Base-by-base conservation (phyloP, 1,140 invertebrate genomes). In the Mycetomoellerius zeteki region DNA sequence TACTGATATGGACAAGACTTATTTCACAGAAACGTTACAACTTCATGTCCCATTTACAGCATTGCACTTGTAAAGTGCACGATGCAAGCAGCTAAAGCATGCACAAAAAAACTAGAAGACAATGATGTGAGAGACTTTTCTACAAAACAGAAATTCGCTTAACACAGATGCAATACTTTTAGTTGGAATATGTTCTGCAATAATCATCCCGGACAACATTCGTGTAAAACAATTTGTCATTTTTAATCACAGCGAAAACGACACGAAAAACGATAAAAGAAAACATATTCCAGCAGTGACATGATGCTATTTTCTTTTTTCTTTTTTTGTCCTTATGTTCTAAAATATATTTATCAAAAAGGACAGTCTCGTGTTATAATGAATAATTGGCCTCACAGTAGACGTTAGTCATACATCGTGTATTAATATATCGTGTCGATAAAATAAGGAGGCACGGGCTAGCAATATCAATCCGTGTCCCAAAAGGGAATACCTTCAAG, bases 51-150 rank as follows among this genome's bases (percentile, higher is more conserved):
- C 85, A 69, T 86, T 85, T 86, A 54, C 69, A 75, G 82, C 85
- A 67, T 30, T 76, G 87, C 89, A 91, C 76, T 87, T 62, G 60
- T 78, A 76, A 84, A 86, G 88, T 91, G 89, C 69, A 82, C 16
- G 69, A 91, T 88, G 92, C 91, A 94, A 94, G 92, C 93, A 90
- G 89, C 94, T 93, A 93, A 92, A 88, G 60, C 94, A 93, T 94
- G 94, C 94, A 92, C 89, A 71, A 94, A 92, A 84, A 91, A 89
- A 92, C 87, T 86, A 89, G 76, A 92, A 87, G 92, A 93, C 71
- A 91, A 94, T 91, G 88, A 92, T 90, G 81, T 93, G 88, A 69
- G 37, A 69, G 21, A 92, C 86, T 71, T 75, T 88, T 90, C 76
- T 90, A 89, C 86, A 58, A 91, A 88, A 88, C 72, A 89, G 47